Percentiles rank a stretch among this genome's conserved stretches.
phyloP scores from a whole-genome alignment of 1,140 invertebrate genomes.

The Drosophila sechellia region DNA sequence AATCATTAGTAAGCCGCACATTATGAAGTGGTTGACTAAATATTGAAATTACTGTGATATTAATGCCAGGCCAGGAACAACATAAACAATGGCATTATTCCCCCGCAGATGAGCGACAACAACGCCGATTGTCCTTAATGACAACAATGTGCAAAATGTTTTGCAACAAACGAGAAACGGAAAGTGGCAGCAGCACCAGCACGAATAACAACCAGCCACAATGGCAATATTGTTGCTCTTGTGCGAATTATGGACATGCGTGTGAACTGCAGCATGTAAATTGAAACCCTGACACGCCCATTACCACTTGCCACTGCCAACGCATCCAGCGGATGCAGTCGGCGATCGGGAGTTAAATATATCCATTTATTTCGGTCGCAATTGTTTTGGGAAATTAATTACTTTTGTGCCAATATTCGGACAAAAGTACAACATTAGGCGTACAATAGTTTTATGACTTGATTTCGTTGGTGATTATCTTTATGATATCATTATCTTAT shows the following conservation, averaged over 20 bases:
- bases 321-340: slow-evolving; percentile 4
- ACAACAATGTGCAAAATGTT: slow-evolving; percentile 77
- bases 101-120: slow-evolving; percentile 48
- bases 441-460: no score
- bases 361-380: slow-evolving; percentile 8
- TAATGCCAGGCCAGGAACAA: slow-evolving; percentile 67
- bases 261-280: slow-evolving; percentile 77
- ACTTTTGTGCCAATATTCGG: no score
- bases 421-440: no score
- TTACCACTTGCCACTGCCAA: slow-evolving; percentile 17
- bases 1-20: slow-evolving; percentile 81
- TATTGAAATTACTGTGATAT: slow-evolving; percentile 80
- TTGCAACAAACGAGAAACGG: slow-evolving; percentile 63
- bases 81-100: slow-evolving; percentile 78
- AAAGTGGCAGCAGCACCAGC: slow-evolving; percentile 25
- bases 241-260: slow-evolving; percentile 70
- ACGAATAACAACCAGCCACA: slow-evolving; percentile 29
- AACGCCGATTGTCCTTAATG: slow-evolving; percentile 50
- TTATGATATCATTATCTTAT: no score
- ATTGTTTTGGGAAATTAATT: not conserved
- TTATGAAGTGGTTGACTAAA: slow-evolving; percentile 81
- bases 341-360: not conserved
- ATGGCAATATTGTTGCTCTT: slow-evolving; percentile 53
- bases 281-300: slow-evolving; percentile 74
- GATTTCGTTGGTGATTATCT: no score